Evolutionary conservation across 2,113 vertebrate species (phyloP).

Genomic region (Sebastes fasciatus): DNA sequence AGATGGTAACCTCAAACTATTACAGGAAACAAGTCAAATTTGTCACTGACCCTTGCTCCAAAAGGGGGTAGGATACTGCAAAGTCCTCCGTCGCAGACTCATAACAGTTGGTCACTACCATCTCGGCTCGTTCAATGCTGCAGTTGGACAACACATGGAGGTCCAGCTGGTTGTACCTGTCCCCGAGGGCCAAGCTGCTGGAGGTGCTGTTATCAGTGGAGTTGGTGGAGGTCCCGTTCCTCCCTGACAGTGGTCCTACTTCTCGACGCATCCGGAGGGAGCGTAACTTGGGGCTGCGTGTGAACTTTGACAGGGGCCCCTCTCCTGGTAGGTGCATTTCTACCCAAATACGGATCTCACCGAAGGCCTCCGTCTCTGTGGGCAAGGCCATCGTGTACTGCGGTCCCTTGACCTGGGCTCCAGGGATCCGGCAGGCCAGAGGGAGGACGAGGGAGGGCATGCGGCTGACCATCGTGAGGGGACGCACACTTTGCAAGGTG

Average conservation of each 20-base stretch:
- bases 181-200: background rate
- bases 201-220: background rate
- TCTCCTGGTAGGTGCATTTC: conserved; percentile 65
- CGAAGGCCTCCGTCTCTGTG: conserved; percentile 65
- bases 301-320: conserved; percentile 54
- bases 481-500: conserved; percentile 68
- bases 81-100: conserved; percentile 71
- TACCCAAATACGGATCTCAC: conserved; percentile 43
- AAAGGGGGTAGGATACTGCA: background rate
- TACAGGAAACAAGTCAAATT: background rate
- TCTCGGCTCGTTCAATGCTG: conserved; percentile 42
- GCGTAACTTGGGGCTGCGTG: background rate
- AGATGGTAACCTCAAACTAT: background rate
- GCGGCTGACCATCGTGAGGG: conserved; percentile 62
- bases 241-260: background rate
- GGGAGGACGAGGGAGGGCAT: conserved; percentile 70
- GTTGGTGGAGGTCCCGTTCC: background rate
- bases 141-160: conserved; percentile 71
- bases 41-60: conserved; percentile 75
- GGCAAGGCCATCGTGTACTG: conserved; percentile 15
- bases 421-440: conserved; percentile 75
- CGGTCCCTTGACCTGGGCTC: conserved; percentile 21
- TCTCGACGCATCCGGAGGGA: background rate
- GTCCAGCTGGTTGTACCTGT: conserved; percentile 57
- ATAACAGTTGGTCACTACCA: conserved; percentile 64